Evolutionary conservation across 2,888 invertebrate genomes (phyloP).

Genomic region (Acanthacorydalis orientalis): DNA sequence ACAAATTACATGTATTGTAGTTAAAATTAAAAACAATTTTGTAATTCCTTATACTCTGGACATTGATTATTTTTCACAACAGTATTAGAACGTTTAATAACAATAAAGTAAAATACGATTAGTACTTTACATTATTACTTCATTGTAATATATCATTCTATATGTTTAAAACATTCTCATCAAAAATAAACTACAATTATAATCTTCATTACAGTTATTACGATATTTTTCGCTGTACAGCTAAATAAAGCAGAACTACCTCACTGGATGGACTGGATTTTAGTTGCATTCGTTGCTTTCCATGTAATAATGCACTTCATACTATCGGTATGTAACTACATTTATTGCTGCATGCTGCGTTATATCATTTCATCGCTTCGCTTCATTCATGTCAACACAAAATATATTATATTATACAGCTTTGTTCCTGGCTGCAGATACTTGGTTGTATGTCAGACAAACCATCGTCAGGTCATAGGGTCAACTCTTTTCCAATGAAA

Average conservation of each 20-base stretch:
- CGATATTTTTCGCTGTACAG: constrained; percentile 83
- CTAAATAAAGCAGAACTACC: constrained; percentile 75
- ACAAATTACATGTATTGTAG: not conserved
- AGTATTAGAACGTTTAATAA: too few species aligned
- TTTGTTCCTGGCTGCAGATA: constrained; percentile 38
- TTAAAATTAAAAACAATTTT: not conserved
- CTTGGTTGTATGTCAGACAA: constrained; percentile 61
- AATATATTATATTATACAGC: constrained; percentile 2
- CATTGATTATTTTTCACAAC: too few species aligned
- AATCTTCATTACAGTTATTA: constrained; percentile 53
- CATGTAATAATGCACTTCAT: constrained; percentile 77
- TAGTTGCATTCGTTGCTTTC: constrained; percentile 78
- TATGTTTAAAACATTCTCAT: too few species aligned
- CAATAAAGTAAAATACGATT: too few species aligned
- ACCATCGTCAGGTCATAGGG: constrained; percentile 48
- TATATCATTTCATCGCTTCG: not conserved
- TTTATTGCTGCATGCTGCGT: not conserved
- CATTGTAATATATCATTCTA: not conserved
- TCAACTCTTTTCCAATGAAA: constrained; percentile 74
- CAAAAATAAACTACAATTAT: not conserved
- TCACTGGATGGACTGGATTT: constrained; percentile 71
- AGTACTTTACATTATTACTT: too few species aligned
- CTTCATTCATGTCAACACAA: not conserved
- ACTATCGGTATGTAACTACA: constrained; percentile 49
- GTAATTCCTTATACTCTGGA: too few species aligned